Evolutionary conservation across 2,888 invertebrate species (phyloP).

Genomic region (Pasiphila rectangulata): DNA sequence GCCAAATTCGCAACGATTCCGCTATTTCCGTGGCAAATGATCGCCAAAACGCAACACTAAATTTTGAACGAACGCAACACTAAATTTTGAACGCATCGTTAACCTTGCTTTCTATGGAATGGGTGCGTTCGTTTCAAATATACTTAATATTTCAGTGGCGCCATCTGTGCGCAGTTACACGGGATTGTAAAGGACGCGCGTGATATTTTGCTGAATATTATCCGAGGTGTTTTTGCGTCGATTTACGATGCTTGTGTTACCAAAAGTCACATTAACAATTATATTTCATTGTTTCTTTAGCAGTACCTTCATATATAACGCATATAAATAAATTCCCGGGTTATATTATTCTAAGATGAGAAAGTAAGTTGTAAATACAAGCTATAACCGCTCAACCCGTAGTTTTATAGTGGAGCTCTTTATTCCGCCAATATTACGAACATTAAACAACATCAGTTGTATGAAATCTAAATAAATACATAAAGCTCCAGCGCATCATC

Average conservation of each 20-base stretch:
- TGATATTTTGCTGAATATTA: slow-evolving; percentile 11
- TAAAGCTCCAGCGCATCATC: slow-evolving; percentile 24
- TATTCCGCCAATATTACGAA: neutral
- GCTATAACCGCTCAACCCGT: neutral
- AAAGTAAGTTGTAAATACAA: no score
- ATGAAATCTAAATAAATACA: slow-evolving; percentile 18
- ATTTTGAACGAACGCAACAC: slow-evolving; percentile 64
- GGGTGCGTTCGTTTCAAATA: slow-evolving; percentile 48
- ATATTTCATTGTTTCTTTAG: neutral
- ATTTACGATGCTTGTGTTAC: neutral
- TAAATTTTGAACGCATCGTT: slow-evolving; percentile 71
- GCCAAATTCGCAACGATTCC: slow-evolving; percentile 27
- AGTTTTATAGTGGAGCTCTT: neutral
- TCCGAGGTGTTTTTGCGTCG: neutral
- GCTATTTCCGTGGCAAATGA: slow-evolving; percentile 15
- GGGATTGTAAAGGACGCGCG: slow-evolving; percentile 15
- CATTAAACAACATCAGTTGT: slow-evolving; percentile 10
- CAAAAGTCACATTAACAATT: neutral
- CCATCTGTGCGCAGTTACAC: slow-evolving; percentile 54
- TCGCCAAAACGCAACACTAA: slow-evolving; percentile 54
- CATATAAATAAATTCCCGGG: no score
- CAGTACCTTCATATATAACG: neutral
- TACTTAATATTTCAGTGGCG: slow-evolving; percentile 65
- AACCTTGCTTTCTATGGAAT: slow-evolving; percentile 38
- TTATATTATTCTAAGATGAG: no score